Evolutionary conservation across 1,140 invertebrate genomes (phyloP).

Genomic region (Chelonus insularis): DNA sequence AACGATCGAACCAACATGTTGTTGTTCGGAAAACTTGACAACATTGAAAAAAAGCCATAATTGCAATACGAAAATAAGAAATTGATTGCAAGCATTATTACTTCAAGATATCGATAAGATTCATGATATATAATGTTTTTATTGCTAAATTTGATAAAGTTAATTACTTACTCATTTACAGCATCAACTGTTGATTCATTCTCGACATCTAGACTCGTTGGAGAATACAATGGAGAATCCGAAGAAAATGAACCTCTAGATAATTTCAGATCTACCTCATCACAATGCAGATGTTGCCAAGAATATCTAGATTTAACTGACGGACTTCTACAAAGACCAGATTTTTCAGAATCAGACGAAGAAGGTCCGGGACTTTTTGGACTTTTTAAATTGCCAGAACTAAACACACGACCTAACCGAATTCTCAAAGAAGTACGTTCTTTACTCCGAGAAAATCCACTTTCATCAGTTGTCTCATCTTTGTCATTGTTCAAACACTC

Average conservation of each 20-base stretch:
- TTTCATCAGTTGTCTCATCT: conserved; percentile 11
- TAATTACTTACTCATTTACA: not conserved
- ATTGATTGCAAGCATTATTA: not conserved
- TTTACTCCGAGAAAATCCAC: conserved; percentile 11
- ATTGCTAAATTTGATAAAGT: not conserved
- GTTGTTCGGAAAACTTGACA: too few species aligned
- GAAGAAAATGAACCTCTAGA: conserved; percentile 6
- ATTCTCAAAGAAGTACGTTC: conserved; percentile 32
- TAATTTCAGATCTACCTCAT: conserved; percentile 10
- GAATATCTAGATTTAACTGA: conserved; percentile 29
- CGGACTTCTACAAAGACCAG: conserved; percentile 30
- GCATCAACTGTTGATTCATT: not conserved
- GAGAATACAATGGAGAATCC: conserved; percentile 10
- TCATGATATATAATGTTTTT: too few species aligned
- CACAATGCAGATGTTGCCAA: conserved; percentile 31
- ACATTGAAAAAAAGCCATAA: too few species aligned
- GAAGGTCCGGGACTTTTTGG: conserved; percentile 30
- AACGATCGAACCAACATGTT: too few species aligned
- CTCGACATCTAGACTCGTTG: not conserved
- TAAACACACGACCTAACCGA: conserved; percentile 36
- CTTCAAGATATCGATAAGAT: not conserved
- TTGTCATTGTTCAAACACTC: conserved; percentile 18
- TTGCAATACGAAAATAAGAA: not conserved
- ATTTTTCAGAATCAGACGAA: conserved; percentile 27
- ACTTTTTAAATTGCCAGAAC: conserved; percentile 20